Base-by-base conservation (phyloP, 2,888 invertebrate genomes). In the Microctonus aethiopoides region DNA sequence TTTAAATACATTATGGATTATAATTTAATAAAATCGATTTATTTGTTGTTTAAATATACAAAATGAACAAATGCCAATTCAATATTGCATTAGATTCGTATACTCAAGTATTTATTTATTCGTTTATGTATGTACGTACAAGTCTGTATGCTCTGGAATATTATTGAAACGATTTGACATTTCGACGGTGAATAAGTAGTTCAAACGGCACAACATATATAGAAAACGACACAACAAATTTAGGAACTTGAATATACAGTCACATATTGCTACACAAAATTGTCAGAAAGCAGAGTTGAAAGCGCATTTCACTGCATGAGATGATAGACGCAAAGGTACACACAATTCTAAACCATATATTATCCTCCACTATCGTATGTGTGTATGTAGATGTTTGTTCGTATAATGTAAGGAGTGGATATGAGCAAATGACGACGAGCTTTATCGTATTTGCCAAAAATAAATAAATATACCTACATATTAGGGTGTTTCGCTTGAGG, bases 381-480 rank as follows among this genome's bases (percentile, higher is more conserved):
- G 16, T 29, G n/a, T 39, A 60, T 39, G 34, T 11, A 39, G 11
- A 56, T 63, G 70, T 60, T 39, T 56, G 11, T 6, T 9, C 13
- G 10, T 10, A 39, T 22, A 57, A 51, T 64, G 29, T 41, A 61
- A 11, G 61, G 41, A 52, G 52, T 63, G 70, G 70, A 71, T 72
- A 70, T 67, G 59, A 46, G 68, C 60, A 61, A 39, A 59, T 70
- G 64, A 72, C 74, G 75, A 76, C n/a, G 72, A 65, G 76, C 73
- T 75, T 62, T 73, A 73, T 70, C 71, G 76, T 78, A 79, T 76
- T 78, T 75, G 77, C 75, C 63, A 71, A 77, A 71, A 75, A 67
- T 68, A 74, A 75, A n/a, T 70, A 74, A 16, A 16, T 46, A 16
- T 20, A 46, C 16, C n/a, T n/a, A n/a, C n/a, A n/a, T n/a, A n/a